Evolutionary conservation across 2,113 vertebrate species (phyloP).

Genomic region (Plecturocebus donacophilus): DNA sequence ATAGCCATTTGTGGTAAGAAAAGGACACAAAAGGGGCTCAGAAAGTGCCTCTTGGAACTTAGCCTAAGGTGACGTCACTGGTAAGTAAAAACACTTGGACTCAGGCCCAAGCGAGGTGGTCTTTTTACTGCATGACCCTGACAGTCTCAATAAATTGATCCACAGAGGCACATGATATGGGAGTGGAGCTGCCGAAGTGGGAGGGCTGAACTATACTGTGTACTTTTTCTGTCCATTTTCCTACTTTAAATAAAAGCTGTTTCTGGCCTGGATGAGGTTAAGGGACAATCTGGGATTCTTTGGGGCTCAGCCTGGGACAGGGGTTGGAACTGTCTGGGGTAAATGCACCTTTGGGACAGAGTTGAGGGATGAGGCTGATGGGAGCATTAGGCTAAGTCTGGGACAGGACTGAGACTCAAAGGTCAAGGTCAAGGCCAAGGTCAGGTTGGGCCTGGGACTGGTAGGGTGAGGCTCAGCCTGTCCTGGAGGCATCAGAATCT

Average conservation of each 20-base stretch:
- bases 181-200: background rate
- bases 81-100: background rate
- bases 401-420: background rate
- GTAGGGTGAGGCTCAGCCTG: background rate
- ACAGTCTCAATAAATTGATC: background rate
- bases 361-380: background rate
- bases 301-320: background rate
- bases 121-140: background rate
- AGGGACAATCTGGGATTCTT: background rate
- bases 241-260: background rate
- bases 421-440: background rate
- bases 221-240: background rate
- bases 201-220: no score
- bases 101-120: background rate
- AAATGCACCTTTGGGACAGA: background rate
- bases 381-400: no score
- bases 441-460: background rate
- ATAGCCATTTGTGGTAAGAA: background rate
- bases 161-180: fast-evolving
- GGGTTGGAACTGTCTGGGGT: background rate
- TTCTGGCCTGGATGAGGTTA: background rate
- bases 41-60: background rate
- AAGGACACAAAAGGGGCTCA: background rate
- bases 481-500: background rate
- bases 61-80: background rate